Conservation (phyloP, 2,888 invertebrate species). For the Hydroisotoma schaefferi region DNA sequence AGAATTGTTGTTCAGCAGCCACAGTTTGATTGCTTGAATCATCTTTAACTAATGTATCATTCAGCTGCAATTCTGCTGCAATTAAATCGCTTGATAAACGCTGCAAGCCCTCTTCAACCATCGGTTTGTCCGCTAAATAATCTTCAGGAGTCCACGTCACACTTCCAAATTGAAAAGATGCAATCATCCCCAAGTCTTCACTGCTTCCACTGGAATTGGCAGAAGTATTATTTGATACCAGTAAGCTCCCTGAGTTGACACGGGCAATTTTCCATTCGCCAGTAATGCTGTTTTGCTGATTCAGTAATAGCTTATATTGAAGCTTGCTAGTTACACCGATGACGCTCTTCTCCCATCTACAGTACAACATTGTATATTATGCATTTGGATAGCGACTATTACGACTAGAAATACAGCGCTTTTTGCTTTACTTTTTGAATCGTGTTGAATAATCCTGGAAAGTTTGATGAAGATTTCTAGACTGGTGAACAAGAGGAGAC, state of each 20-base stretch:
- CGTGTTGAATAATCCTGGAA: slow-evolving; percentile 24
- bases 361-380: background rate
- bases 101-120: slow-evolving; percentile 10
- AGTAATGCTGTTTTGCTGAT: slow-evolving; percentile 25
- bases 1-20: slow-evolving; percentile 8
- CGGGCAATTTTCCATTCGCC: slow-evolving; percentile 32
- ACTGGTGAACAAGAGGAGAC: slow-evolving; percentile 33
- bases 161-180: no score
- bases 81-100: background rate
- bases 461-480: slow-evolving; percentile 20
- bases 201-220: no score
- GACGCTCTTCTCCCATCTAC: slow-evolving; percentile 28
- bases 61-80: slow-evolving; percentile 5
- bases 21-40: slow-evolving; percentile 18
- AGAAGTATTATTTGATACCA: no score
- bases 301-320: slow-evolving; percentile 11
- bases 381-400: background rate
- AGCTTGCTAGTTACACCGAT: slow-evolving; percentile 15
- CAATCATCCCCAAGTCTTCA: no score
- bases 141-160: slow-evolving; percentile 30
- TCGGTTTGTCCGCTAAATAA: slow-evolving; percentile 16
- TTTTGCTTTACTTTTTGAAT: slow-evolving; percentile 17
- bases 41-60: slow-evolving; percentile 20
- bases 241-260: no score
- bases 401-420: background rate